phyloP scores from a whole-genome alignment of 2,888 invertebrate species.

The Harmothoe impar region DNA sequence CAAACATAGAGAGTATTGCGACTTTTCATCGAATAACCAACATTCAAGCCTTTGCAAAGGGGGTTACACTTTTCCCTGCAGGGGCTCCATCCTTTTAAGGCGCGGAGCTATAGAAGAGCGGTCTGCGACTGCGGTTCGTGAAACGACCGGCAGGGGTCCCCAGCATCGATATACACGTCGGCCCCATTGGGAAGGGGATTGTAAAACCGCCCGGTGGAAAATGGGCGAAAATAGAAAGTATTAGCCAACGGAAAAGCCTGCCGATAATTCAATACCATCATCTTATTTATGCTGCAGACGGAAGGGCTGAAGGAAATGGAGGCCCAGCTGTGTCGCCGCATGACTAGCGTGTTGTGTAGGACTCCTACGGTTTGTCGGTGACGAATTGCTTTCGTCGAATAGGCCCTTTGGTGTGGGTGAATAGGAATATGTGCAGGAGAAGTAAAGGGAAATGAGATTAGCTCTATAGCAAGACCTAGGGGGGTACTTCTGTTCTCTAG shows the following conservation, averaged over 20 bases:
- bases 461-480: neutral
- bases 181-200: neutral
- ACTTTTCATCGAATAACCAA: no score
- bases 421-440: neutral
- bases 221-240: conserved; percentile 19
- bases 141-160: neutral
- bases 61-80: neutral
- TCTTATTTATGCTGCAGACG: neutral
- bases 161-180: neutral
- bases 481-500: neutral
- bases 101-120: neutral
- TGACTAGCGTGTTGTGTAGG: neutral
- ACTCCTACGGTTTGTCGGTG: neutral
- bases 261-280: neutral
- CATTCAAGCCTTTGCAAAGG: no score
- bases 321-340: neutral
- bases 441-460: conserved; percentile 12
- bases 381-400: neutral
- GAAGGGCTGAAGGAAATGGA: neutral
- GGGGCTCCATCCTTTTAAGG: neutral
- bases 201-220: neutral
- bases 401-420: neutral
- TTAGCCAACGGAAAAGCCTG: conserved; percentile 6
- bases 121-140: neutral
- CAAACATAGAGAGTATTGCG: no score